Conservation (phyloP, 2,888 invertebrate species). For the Ischnus inquisitorius region DNA sequence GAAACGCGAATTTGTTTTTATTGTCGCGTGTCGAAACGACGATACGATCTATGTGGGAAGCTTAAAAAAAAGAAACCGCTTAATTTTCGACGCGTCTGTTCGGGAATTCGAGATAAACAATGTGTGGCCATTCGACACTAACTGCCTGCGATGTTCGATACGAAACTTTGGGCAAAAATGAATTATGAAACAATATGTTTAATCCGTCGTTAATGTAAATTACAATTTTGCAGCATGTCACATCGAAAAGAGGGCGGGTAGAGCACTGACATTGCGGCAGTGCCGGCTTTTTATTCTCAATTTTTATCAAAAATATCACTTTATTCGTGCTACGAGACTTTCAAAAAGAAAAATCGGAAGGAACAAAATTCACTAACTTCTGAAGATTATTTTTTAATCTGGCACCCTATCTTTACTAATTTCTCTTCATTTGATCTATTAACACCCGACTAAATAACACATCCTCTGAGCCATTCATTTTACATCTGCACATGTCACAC, state of each 20-base stretch:
- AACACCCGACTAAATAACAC: constrained; percentile 58
- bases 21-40: neutral
- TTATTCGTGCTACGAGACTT: constrained; percentile 10
- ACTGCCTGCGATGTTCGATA: constrained; percentile 36
- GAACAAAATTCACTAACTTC: constrained; percentile 39
- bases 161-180: neutral
- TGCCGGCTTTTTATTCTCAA: constrained; percentile 44
- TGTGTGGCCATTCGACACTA: constrained; percentile 29
- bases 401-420: constrained; percentile 64
- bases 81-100: neutral
- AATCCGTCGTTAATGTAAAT: constrained; percentile 66
- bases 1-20: constrained; percentile 10
- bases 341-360: constrained; percentile 12
- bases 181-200: neutral
- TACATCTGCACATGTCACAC: constrained; percentile 62
- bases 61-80: neutral
- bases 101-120: neutral
- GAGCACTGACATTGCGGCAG: constrained; percentile 74
- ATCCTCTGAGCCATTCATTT: constrained; percentile 60
- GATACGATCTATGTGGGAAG: neutral
- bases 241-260: constrained; percentile 71
- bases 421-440: constrained; percentile 67
- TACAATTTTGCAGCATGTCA: constrained; percentile 83
- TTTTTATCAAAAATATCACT: constrained; percentile 53
- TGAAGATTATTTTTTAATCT: constrained; percentile 40